Base-by-base conservation (phyloP, 2,888 invertebrate genomes). In the Phymatocera aterrima region DNA sequence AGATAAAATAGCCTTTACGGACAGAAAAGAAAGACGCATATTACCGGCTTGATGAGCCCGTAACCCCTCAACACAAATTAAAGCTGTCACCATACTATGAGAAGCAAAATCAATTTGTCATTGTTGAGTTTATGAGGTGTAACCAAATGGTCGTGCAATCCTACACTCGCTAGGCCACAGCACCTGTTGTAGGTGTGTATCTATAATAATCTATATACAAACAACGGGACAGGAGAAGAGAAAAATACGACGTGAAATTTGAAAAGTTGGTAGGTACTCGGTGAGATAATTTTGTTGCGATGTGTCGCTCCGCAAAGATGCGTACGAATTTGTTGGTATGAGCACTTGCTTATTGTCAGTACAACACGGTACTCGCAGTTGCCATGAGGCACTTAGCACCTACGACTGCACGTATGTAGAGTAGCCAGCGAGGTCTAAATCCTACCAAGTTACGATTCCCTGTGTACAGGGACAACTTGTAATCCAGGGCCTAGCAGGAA, bases 401-500 rank as follows among this genome's bases (percentile, higher is more conserved):
- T n/a, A n/a, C n/a, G n/a, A n/a, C 8, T 40, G 18, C 51, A 68
- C 24, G n/a, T 70, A 28, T n/a, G n/a, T n/a, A n/a, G n/a, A 48
- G 21, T 3, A 5, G 60, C 6, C 51, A 3, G 28, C 5, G 34
- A 51, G 28, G 51, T 48, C 51, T 51, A 72, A 72, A 72, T 72
- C 72, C 72, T 18, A 51, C 34, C 48, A 21, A 72, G 48, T 72
- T 28, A 21, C 72, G 72, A 72, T 51, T 72, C 31, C 72, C 72
- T n/a, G 34, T 72, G 48, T 34, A 51, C 18, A 21, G 51, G 72
- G 24, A 24, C 48, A 72, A 72, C 51, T 72, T 72, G 72, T 72
- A 72, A 72, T 48, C 72, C 72, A 72, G 72, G 72, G 72, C 48
- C 72, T 72, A 31, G 34, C 51, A 72, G 70, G 21, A 2, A 40